Base-by-base conservation (phyloP, 2,888 invertebrate species). In the Andricus curvator region DNA sequence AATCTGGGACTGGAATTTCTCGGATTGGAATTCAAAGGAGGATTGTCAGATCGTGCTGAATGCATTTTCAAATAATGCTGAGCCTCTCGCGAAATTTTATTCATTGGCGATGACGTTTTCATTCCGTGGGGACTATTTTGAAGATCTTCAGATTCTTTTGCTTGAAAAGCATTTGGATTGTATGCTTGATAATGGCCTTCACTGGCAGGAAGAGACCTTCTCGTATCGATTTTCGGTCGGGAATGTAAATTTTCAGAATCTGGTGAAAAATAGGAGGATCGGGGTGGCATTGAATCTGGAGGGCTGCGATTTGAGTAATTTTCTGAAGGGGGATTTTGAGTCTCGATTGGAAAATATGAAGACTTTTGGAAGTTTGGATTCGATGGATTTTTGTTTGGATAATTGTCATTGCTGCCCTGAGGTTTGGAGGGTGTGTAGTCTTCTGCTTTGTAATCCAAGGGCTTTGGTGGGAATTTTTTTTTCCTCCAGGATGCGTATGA, bases 401-500 rank as follows among this genome's bases (percentile, higher is more conserved):
- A 60, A 77, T 62, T 77, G 9, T 62, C 37, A 78, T 56, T 64
- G 44, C 13, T 79, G 51, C 56, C 44, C 56, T 51, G 67, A 80
- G 22, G 37, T 51, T 81, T 17, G 37, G 33, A 41, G 64, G 41
- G 20, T 77, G 56, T 20, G 33, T 29, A 79, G 64, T 81, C 80
- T 64, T 60, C 1, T 15, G 48, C 22, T 60, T 78, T 22, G 6
- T 74, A 74, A 20, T 74, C n/a, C 33, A 74, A 56, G 20, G n/a
- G 20, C 70, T 79, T 85, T n/a, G 65, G 37, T 65, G 84, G 82
- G 74, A 84, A 88, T 79, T 86, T 88, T n/a, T 88, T 85, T 62
- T 89, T 87, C 70, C 83, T 91, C 91, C 91, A 91, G 17, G 88
- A 82, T 20, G 90, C 89, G 60, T 90, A 91, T 0, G 90, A 87